Evolutionary conservation across 1,140 invertebrate species (phyloP), one percentile per base, ranked within the genome.

Genomic region (Intoshia linei): DNA sequence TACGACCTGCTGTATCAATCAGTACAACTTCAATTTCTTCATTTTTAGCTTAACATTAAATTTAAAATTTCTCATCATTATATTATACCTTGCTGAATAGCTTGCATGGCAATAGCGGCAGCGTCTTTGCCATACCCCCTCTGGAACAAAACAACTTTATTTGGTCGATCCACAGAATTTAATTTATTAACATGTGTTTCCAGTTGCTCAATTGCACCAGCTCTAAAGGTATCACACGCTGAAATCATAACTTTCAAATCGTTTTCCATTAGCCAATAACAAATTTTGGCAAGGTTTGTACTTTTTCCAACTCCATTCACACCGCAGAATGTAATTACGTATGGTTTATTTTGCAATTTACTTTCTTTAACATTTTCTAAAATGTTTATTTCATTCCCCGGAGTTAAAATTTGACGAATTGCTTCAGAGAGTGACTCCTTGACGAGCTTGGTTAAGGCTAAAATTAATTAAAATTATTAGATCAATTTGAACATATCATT

Each of bases 271-370:
- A 98, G 61, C 90, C 90, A 99, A 54, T 95, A 98, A 50, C 79
- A 81, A 38, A 98, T 90, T 59, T 98, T 99, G 2, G 90, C 87
- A 24, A 99, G 61, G 63, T 98, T 99, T 2, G 90, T 99, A 0
- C 83, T 93, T 52, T 99, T 99, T 32, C 90, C 90, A 2, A 99
- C 90, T 29, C 90, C 90, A 57, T 99, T 99, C 0, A 98, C 90
- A 32, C 90, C 90, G 62, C 90, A 99, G 52, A 99, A 98, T 0
- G 76, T 68, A 62, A 95, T 77, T 1, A 79, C 72, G 55, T 83
- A 99, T 1, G 90, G 84, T n/a, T 69, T 62, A 1, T 63, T 61
- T 34, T 69, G 66, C 46, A 74, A 71, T 41, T 59, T 59, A 2
- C 78, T 72, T 48, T 92, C 78, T 42, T 83, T 58, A 15, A 83